These are phyloP conservation scores for Microcaecilia unicolor DNA, from an alignment of 2,797 vertebrate species.

Conservation along the genomic window DNA sequence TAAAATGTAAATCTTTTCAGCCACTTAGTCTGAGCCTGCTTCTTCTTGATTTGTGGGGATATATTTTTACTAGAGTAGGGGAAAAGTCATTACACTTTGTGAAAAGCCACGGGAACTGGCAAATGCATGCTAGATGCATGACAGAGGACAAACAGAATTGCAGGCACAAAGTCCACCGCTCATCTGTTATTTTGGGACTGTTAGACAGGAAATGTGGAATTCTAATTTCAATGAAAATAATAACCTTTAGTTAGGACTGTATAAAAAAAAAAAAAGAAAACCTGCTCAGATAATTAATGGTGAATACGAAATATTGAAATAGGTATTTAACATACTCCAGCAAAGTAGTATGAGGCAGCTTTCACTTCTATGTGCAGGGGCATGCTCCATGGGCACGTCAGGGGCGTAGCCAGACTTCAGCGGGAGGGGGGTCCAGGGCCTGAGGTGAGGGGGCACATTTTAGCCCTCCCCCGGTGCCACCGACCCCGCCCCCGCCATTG, in stretches of 20 bases:
- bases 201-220: neutral
- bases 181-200: slow-evolving; percentile 6
- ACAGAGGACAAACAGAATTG: slow-evolving; percentile 23
- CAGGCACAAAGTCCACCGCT: neutral
- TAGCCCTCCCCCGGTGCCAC: too few species aligned
- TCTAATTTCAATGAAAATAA: neutral
- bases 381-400: neutral
- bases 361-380: neutral
- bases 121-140: slow-evolving; percentile 40
- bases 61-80: slow-evolving; percentile 63
- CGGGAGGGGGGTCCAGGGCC: too few species aligned
- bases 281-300: neutral
- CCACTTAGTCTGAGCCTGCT: slow-evolving; percentile 58
- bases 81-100: slow-evolving; percentile 57
- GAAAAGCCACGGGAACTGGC: slow-evolving; percentile 47
- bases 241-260: neutral
- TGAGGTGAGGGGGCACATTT: too few species aligned
- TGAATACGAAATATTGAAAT: neutral
- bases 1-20: slow-evolving; percentile 69
- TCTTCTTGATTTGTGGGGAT: slow-evolving; percentile 64
- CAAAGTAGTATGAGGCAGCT: neutral
- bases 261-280: slow-evolving; percentile 8
- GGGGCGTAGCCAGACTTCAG: too few species aligned
- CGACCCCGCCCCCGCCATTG: too few species aligned
- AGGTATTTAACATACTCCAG: fast-evolving